phyloP scores from a whole-genome alignment of 2,888 invertebrate species.

The Falcaria lacertinaria region DNA sequence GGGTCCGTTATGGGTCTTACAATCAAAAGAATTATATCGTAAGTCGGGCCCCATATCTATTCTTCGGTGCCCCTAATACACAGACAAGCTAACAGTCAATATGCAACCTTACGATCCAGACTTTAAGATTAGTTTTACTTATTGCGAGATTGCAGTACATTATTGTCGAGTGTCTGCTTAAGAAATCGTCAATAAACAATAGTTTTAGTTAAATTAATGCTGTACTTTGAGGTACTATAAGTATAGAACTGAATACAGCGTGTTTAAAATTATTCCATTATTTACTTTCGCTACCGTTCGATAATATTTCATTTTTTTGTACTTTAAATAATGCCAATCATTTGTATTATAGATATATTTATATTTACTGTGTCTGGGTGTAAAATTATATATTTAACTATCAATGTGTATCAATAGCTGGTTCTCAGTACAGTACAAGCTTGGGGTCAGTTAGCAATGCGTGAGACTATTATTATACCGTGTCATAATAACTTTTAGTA shows the following conservation, averaged over 20 bases:
- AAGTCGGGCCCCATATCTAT: conserved; percentile 75
- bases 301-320: no score
- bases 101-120: conserved; percentile 13
- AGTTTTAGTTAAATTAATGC: conserved; percentile 70
- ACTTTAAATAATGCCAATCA: no score
- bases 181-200: conserved; percentile 77
- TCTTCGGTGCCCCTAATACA: conserved; percentile 59
- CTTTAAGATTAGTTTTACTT: conserved; percentile 19
- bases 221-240: no score
- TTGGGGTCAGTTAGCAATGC: no score
- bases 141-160: conserved; percentile 15
- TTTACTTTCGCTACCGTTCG: no score
- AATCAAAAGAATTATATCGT: conserved; percentile 70
- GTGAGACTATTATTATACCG: no score
- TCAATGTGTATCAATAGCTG: no score
- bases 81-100: conserved; percentile 11
- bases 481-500: no score
- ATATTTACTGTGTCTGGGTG: no score
- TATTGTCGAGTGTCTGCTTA: conserved; percentile 66
- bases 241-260: conserved; percentile 41
- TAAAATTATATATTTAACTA: no score
- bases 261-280: conserved; percentile 21
- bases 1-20: conserved; percentile 71
- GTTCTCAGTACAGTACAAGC: no score
- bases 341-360: no score